phyloP scores from a whole-genome alignment of 2,113 vertebrate species.

The Sturnus vulgaris region DNA sequence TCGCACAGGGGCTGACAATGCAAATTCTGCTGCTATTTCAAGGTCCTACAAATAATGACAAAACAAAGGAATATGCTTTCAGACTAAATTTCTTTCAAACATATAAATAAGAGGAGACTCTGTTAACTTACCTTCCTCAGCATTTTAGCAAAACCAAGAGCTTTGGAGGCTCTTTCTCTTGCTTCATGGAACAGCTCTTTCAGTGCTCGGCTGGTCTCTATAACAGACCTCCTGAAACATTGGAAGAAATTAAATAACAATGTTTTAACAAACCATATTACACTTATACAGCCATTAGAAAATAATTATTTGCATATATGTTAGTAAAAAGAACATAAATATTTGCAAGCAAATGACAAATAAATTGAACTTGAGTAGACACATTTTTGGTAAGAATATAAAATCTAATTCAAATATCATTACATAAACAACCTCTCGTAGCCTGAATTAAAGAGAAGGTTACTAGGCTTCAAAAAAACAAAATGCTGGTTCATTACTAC shows the following conservation, averaged over 20 bases:
- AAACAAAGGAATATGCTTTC: slow-evolving; percentile 36
- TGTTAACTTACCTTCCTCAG: slow-evolving; percentile 86
- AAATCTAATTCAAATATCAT: neutral
- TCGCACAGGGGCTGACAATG: slow-evolving; percentile 80
- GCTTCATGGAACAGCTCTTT: slow-evolving; percentile 98
- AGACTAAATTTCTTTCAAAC: neutral
- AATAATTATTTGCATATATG: neutral
- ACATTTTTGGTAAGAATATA: neutral
- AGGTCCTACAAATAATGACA: slow-evolving; percentile 82
- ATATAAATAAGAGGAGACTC: neutral
- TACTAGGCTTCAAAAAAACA: neutral
- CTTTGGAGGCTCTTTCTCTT: slow-evolving; percentile 94
- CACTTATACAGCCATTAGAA: neutral
- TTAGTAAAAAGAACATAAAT: neutral
- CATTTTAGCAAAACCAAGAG: slow-evolving; percentile 98
- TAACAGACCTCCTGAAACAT: slow-evolving; percentile 86
- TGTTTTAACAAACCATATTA: neutral
- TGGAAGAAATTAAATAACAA: neutral
- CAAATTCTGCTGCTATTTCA: slow-evolving; percentile 94
- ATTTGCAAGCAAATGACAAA: neutral
- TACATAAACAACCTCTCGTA: neutral
- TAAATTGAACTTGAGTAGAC: neutral
- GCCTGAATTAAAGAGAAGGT: neutral
- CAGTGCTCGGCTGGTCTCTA: slow-evolving; percentile 93
- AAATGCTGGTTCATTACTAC: neutral